These are phyloP conservation scores for Rattus norvegicus DNA, from an alignment of 2,113 vertebrate species.

Conservation along the genomic window GRCr8 NC_086024.1:30454501-30455000, in stretches of 20 bases:
- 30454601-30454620: slow-evolving; percentile 21
- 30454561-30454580: background rate
- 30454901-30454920: background rate
- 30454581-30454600: background rate
- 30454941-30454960: slow-evolving; percentile 1
- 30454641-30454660: slow-evolving; percentile 24
- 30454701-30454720: slow-evolving; percentile 20
- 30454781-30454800: background rate
- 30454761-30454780: background rate
- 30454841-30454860: background rate
- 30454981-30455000: background rate
- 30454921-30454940: slow-evolving; percentile 39
- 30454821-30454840: slow-evolving; percentile 22
- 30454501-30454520: background rate
- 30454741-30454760: background rate
- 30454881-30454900: background rate
- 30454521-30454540: background rate
- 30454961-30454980: background rate
- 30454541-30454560: background rate
- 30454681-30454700: background rate
- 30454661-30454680: background rate
- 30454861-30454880: slow-evolving; percentile 32
- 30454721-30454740: background rate
- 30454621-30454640: slow-evolving; percentile 22
- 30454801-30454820: background rate